Conservation (phyloP, 2,888 invertebrate genomes). For the Tholera decimalis region DNA sequence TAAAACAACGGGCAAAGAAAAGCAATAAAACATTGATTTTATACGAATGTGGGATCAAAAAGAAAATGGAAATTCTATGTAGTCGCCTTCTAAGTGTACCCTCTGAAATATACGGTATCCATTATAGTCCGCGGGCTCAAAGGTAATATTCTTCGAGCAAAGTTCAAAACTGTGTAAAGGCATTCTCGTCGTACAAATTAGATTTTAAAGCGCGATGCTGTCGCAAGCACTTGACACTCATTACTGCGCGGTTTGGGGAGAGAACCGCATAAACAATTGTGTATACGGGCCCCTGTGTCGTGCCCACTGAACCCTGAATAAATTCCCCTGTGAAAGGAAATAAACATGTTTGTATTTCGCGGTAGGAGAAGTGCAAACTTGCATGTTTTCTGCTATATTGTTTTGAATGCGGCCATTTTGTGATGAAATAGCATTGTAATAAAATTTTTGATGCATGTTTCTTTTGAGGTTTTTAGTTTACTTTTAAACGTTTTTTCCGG, state of each 20-base stretch:
- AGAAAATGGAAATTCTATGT: constrained; percentile 61
- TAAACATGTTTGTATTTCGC: constrained; percentile 46
- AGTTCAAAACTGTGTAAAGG: constrained; percentile 66
- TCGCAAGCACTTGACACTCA: constrained; percentile 70
- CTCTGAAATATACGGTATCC: constrained; percentile 49
- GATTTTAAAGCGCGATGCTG: constrained; percentile 68
- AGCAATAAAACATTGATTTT: constrained; percentile 60
- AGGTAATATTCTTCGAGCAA: constrained; percentile 45
- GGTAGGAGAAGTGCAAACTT: constrained; percentile 38
- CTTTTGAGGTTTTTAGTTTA: background rate
- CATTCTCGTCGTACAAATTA: constrained; percentile 67
- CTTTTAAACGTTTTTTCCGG: background rate
- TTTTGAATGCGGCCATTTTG: constrained; percentile 40
- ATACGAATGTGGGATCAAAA: constrained; percentile 49
- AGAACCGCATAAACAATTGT: constrained; percentile 63
- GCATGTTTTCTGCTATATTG: constrained; percentile 43
- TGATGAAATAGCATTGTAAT: constrained; percentile 27
- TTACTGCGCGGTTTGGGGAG: constrained; percentile 66
- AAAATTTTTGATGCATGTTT: constrained; percentile 4
- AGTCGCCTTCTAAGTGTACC: constrained; percentile 39
- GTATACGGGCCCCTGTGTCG: constrained; percentile 40
- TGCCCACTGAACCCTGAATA: constrained; percentile 51
- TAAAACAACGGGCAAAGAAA: constrained; percentile 27
- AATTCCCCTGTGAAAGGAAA: constrained; percentile 53
- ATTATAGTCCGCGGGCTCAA: constrained; percentile 45